Base-by-base conservation (phyloP, 1,140 invertebrate genomes). In the Cylas formicarius region DNA sequence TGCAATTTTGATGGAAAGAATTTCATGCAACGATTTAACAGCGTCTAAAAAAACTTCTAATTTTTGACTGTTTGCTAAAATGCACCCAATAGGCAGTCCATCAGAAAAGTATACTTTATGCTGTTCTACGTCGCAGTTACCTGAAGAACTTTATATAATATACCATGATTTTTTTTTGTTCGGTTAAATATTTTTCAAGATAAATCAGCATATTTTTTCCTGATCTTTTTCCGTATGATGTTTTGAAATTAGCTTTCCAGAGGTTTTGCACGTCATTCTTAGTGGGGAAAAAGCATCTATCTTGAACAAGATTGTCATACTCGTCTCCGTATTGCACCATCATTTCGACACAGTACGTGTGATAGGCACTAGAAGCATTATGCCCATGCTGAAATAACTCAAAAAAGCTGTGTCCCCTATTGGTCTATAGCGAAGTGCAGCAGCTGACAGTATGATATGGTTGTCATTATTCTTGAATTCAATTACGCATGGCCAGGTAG, bases 301-400 rank as follows among this genome's bases (percentile, higher is more conserved):
- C 29, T 20, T 28, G 10, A 11, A 22, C n/a, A 10, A 43, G 11
- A 22, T 7, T 20, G 19, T 43, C 11, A 28, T 43, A 43, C 3
- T 36, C 21, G 11, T 43, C 40, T 9, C 40, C 40, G 11, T 11
- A 43, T 23, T 43, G 28, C 28, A 34, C 29, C 28, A 36, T 43
- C 17, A 21, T 43, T 17, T 35, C 24, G 14, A 36, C 18, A 17
- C 33, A 18, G 13, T 8, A 36, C 18, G 17, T 18, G 13, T 36
- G 33, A 11, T 36, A 36, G 7, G 33, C 33, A 4, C 17, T 20
- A 13, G 33, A 16, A 10, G 22, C 33, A 4, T 16, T 20, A 17
- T 36, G 33, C 9, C 33, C 33, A n/a, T 20, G 4, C 8, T 36
- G 10, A 19, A 18, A 36, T 20, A 20, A 36, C 14, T 36, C 6